Conservation (phyloP, 1,140 invertebrate genomes). For the Agrypnia vestita region DNA sequence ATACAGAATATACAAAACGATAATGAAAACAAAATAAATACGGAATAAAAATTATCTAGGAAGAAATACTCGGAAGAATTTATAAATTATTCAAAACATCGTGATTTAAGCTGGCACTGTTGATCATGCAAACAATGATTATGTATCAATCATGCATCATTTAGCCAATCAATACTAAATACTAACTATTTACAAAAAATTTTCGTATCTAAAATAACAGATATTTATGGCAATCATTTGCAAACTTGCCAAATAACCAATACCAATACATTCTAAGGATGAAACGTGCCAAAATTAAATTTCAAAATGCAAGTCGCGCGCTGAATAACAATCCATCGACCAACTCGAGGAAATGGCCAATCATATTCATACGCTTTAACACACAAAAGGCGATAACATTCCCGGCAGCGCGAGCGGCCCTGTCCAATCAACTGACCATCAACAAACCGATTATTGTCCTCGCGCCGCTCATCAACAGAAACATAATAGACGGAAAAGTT, state of each 20-base stretch:
- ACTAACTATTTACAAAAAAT: background rate
- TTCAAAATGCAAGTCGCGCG: too few species aligned
- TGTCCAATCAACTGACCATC: conserved; percentile 13
- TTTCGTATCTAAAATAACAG: background rate
- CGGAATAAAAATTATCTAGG: background rate
- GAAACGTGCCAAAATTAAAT: too few species aligned
- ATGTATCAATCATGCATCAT: conserved; percentile 6
- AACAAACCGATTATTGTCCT: conserved; percentile 21
- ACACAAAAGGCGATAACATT: conserved; percentile 35
- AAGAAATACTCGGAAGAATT: background rate
- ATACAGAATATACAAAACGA: background rate
- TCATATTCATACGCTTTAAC: conserved; percentile 32
- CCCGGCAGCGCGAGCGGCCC: background rate
- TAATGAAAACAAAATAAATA: conserved; percentile 4
- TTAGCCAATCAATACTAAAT: background rate
- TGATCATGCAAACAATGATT: conserved; percentile 14
- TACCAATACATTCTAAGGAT: too few species aligned
- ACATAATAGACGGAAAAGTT: conserved; percentile 4
- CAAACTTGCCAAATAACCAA: too few species aligned
- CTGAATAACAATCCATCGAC: background rate
- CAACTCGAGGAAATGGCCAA: conserved; percentile 24
- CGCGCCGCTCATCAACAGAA: conserved; percentile 20
- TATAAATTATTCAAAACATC: background rate
- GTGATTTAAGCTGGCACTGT: background rate
- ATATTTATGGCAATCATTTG: too few species aligned